Conservation (phyloP, 2,113 vertebrate genomes). For the Ptilorrhoa leucosticta region DNA sequence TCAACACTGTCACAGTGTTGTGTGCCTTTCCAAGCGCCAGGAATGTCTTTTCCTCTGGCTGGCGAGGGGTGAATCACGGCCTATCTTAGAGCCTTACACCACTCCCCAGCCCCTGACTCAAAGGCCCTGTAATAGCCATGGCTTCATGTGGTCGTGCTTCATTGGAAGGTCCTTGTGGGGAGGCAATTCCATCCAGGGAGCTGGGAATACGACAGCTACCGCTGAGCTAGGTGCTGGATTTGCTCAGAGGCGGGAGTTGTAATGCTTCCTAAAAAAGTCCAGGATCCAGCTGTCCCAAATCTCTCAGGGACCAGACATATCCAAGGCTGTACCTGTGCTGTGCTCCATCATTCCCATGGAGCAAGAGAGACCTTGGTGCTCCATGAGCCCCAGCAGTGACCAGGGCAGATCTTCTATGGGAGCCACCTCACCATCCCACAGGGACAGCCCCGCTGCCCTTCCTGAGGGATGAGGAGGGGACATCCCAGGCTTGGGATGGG, state of each 20-base stretch:
- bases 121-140: neutral
- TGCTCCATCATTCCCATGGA: neutral
- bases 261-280: neutral
- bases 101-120: constrained; percentile 1
- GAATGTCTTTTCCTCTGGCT: neutral
- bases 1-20: neutral
- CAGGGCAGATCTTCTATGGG: neutral
- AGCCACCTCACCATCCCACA: neutral
- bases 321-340: neutral
- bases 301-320: neutral
- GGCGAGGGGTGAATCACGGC: neutral
- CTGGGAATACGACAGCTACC: neutral
- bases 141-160: neutral
- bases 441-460: neutral
- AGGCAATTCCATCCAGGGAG: neutral
- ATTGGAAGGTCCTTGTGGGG: neutral
- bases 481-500: neutral
- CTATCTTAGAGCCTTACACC: constrained; percentile 8
- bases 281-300: neutral
- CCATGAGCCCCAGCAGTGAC: accelerated
- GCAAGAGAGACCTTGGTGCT: accelerated
- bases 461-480: neutral
- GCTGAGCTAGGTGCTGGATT: neutral
- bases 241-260: neutral
- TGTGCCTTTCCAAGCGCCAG: neutral